These are phyloP conservation scores for Siniperca chuatsi DNA, from an alignment of 2,113 vertebrate species.

Conservation along the genomic window DNA sequence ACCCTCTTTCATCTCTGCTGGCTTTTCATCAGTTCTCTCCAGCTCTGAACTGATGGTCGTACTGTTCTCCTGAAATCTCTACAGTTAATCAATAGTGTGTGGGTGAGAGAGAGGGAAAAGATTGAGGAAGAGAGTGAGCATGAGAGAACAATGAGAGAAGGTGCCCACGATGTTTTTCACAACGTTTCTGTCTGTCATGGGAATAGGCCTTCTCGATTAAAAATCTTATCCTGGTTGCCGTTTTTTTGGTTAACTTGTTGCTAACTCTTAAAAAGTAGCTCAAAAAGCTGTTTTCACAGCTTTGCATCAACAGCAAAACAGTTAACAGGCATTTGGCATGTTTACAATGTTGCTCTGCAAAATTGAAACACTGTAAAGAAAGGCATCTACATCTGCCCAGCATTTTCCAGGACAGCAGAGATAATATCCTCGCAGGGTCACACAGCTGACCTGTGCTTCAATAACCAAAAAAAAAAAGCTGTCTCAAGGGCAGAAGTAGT, in stretches of 20 bases:
- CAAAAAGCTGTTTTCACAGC: neutral
- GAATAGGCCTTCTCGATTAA: constrained; percentile 12
- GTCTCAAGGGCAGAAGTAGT: constrained; percentile 2
- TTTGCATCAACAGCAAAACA: neutral
- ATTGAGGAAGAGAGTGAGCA: neutral
- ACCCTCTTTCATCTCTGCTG: constrained; percentile 11
- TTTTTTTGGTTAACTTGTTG: neutral
- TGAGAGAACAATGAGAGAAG: neutral
- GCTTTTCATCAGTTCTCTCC: constrained; percentile 21
- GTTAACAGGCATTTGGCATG: neutral
- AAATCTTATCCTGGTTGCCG: neutral
- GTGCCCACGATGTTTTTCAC: constrained; percentile 17
- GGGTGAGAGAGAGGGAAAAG: neutral
- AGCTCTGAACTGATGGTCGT: constrained; percentile 11
- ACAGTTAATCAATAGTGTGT: constrained; percentile 63
- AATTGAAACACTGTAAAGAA: neutral
- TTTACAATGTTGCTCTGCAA: neutral
- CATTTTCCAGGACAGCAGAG: constrained; percentile 20
- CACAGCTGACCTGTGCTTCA: constrained; percentile 31
- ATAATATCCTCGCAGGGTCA: constrained; percentile 31
- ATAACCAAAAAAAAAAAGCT: constrained; percentile 5
- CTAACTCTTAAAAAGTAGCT: neutral
- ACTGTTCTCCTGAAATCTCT: constrained; percentile 25
- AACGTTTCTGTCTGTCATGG: neutral
- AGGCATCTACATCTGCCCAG: neutral